phyloP scores from a whole-genome alignment of 2,797 vertebrate genomes.

The Myotis vivesi region DNA sequence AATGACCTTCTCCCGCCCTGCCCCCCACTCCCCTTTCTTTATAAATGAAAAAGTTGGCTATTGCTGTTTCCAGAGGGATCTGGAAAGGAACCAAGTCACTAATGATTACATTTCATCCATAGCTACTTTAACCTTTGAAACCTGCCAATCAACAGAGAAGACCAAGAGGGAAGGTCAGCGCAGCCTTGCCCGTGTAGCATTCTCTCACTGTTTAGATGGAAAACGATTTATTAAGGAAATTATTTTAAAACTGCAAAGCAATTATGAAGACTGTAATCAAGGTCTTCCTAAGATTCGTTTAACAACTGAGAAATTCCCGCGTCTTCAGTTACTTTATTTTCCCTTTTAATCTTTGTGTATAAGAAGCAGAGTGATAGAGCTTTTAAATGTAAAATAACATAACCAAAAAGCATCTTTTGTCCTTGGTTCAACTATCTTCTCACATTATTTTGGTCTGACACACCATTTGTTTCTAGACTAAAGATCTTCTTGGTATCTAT shows the following conservation, averaged over 20 bases:
- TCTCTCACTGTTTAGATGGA: conserved; percentile 78
- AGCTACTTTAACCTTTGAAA: conserved; percentile 87
- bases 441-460: conserved; percentile 50
- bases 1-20: conserved; percentile 52
- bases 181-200: conserved; percentile 76
- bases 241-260: conserved; percentile 67
- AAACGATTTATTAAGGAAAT: conserved; percentile 74
- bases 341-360: conserved; percentile 27
- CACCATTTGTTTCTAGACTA: conserved; percentile 54
- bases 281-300: neutral
- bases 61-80: conserved; percentile 75
- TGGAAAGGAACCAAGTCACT: conserved; percentile 79
- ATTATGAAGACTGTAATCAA: neutral
- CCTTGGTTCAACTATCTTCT: conserved; percentile 46
- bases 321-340: conserved; percentile 4
- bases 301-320: conserved; percentile 14
- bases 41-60: conserved; percentile 76
- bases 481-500: conserved; percentile 43
- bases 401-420: conserved; percentile 33
- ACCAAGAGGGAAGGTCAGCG: conserved; percentile 79
- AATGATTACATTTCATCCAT: conserved; percentile 81
- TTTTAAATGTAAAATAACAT: conserved; percentile 53
- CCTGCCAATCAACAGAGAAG: conserved; percentile 79
- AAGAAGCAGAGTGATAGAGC: neutral
- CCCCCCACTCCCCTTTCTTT: neutral